These are phyloP conservation scores for Magallana nippona DNA, from an alignment of 2,888 invertebrate species.

Conservation along the genomic window DNA sequence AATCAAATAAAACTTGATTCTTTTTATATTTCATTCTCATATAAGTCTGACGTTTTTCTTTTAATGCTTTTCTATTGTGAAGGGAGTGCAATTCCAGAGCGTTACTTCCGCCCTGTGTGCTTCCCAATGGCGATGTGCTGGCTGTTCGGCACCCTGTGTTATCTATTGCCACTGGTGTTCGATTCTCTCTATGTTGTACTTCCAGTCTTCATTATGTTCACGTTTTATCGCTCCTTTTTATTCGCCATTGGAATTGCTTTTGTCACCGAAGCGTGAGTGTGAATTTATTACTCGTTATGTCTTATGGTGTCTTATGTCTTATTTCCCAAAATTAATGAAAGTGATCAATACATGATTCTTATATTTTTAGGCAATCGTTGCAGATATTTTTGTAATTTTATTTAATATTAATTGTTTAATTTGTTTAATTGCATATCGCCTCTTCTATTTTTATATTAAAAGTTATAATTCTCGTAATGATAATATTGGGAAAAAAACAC, in stretches of 20 bases:
- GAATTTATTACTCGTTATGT: neutral
- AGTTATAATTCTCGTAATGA: too few relatives aligned
- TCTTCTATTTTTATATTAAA: too few relatives aligned
- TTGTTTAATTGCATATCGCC: too few relatives aligned
- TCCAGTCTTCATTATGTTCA: constrained; percentile 46
- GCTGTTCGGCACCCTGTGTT: constrained; percentile 32
- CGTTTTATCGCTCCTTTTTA: constrained; percentile 45
- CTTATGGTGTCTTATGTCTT: neutral
- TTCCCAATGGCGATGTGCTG: constrained; percentile 44
- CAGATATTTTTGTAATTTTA: too few relatives aligned
- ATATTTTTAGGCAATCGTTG: neutral
- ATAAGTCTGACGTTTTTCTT: neutral
- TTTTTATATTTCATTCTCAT: neutral
- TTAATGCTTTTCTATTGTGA: neutral
- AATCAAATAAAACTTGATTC: neutral
- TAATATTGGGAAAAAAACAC: too few relatives aligned
- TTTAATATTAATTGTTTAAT: too few relatives aligned
- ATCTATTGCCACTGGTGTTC: neutral
- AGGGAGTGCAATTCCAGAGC: constrained; percentile 26
- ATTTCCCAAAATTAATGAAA: neutral
- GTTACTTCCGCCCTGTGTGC: constrained; percentile 43
- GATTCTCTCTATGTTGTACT: constrained; percentile 15
- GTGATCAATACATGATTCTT: neutral
- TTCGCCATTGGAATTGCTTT: constrained; percentile 49
- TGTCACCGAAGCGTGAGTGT: constrained; percentile 47